Evolutionary conservation across 2,113 vertebrate species (phyloP).

Genomic region (Caretta caretta): DNA sequence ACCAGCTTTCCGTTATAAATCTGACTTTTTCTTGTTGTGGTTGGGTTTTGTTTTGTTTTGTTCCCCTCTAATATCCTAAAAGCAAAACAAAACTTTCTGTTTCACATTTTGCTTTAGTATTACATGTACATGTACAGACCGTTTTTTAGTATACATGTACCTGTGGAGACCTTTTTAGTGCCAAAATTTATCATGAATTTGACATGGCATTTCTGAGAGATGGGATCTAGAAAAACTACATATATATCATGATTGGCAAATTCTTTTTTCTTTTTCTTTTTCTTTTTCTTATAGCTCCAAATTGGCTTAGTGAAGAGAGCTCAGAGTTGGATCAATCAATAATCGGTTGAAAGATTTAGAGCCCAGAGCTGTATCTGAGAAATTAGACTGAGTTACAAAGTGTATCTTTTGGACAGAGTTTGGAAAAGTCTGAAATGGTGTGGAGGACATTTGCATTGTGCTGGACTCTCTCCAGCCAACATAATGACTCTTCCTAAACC

Average conservation of each 20-base stretch:
- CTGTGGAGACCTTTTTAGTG: background rate
- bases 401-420: background rate
- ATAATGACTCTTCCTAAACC: background rate
- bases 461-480: background rate
- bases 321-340: background rate
- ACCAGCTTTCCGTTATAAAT: background rate
- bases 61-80: background rate
- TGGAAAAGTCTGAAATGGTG: background rate
- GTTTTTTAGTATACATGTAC: no score
- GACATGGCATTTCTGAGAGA: background rate
- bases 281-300: background rate
- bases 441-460: background rate
- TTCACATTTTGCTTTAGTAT: background rate
- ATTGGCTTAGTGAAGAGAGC: background rate
- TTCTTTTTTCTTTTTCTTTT: background rate
- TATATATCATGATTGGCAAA: background rate
- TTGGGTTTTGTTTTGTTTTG: background rate
- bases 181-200: background rate
- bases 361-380: background rate
- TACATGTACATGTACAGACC: no score
- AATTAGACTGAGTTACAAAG: background rate
- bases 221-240: background rate
- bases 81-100: background rate
- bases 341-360: background rate
- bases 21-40: constrained; percentile 4